These are phyloP conservation scores for Rhagoletis zephyria DNA, from an alignment of 1,140 invertebrate genomes.

Conservation along the genomic window DNA sequence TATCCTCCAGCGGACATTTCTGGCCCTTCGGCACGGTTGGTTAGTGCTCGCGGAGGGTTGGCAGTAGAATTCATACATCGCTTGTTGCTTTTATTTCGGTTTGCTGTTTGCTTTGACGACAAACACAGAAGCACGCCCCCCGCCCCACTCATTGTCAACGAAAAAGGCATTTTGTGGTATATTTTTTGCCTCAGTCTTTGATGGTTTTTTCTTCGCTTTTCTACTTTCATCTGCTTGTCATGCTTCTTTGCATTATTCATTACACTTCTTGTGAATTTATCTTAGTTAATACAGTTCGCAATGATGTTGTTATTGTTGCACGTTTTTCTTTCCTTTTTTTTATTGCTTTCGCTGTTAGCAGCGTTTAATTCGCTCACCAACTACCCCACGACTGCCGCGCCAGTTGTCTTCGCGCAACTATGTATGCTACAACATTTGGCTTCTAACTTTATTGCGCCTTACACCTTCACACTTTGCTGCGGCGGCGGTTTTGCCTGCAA, in stretches of 20 bases:
- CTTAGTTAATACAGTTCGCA: constrained; percentile 12
- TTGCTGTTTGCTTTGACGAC: constrained; percentile 10
- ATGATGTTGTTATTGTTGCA: neutral
- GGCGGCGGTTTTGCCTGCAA: neutral
- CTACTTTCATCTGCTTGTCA: too few species aligned
- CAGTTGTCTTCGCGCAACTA: neutral
- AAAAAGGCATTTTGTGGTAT: constrained; percentile 26
- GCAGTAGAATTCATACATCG: neutral
- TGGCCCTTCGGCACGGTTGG: neutral
- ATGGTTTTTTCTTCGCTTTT: too few species aligned
- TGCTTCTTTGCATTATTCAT: too few species aligned
- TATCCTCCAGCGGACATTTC: neutral
- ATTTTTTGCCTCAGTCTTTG: neutral
- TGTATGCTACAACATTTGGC: neutral
- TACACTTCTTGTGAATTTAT: neutral
- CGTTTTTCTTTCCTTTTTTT: neutral
- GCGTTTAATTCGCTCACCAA: constrained; percentile 8
- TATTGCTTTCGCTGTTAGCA: constrained; percentile 24
- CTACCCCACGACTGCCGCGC: neutral
- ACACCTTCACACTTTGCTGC: neutral
- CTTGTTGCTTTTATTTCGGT: constrained; percentile 28
- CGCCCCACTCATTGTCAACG: neutral
- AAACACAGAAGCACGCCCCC: neutral
- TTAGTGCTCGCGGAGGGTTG: neutral
- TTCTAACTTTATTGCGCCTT: neutral